A percentile compares a stretch with the other conserved stretches of the same genome.
Evolutionary conservation across 1,140 invertebrate genomes (phyloP).

Genomic region (Papilio machaon): DNA sequence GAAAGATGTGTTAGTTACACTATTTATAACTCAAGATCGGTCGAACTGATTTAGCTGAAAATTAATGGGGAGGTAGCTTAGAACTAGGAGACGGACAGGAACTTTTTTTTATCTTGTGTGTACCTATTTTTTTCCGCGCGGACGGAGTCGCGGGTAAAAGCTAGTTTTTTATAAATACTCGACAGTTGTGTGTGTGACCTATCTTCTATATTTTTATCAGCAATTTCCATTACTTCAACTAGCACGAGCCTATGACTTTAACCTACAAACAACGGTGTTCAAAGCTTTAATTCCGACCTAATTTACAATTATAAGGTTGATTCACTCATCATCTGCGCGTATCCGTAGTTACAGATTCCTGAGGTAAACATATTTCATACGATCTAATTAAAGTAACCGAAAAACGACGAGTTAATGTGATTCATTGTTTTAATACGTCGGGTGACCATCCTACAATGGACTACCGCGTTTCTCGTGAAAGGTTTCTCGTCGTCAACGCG

Average conservation of each 20-base stretch:
- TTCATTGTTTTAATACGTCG: neutral
- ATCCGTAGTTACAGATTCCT: neutral
- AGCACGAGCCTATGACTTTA: neutral
- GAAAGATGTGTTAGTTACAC: too few species aligned
- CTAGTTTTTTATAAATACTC: neutral
- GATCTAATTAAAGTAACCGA: neutral
- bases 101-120: too few species aligned
- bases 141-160: too few species aligned
- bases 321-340: neutral
- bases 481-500: too few species aligned
- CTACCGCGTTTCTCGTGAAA: neutral
- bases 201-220: neutral
- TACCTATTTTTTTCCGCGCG: too few species aligned
- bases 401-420: neutral
- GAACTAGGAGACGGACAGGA: too few species aligned
- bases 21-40: too few species aligned
- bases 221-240: neutral
- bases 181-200: neutral
- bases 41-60: too few species aligned
- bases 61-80: too few species aligned
- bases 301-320: conserved; percentile 5
- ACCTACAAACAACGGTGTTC: neutral
- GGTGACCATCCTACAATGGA: neutral
- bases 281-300: neutral
- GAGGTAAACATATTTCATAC: neutral